phyloP scores from a whole-genome alignment of 35 echinoderm and acorn worm genomes.

The Ophioderma brevispina region DNA sequence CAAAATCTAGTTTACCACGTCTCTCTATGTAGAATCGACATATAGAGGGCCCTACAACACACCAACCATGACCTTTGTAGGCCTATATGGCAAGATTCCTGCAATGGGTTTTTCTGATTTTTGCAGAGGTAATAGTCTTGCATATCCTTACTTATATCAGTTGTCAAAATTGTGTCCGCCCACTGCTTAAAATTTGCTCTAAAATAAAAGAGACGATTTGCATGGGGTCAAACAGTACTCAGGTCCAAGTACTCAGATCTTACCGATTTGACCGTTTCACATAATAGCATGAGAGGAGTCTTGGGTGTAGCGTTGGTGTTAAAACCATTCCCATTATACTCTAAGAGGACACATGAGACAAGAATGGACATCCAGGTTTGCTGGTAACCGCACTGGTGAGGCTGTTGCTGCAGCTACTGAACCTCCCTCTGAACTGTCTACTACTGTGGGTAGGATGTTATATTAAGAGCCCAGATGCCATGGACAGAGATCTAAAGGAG shows the following conservation, averaged over 20 bases:
- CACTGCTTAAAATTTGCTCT: too few relatives aligned
- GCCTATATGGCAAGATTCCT: too few relatives aligned
- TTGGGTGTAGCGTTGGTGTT: conserved; percentile 66
- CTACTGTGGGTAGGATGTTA: conserved; percentile 75
- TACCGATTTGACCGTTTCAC: conserved; percentile 98
- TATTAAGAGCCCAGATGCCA: conserved; percentile 94
- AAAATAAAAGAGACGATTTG: too few relatives aligned
- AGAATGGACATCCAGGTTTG: conserved; percentile 93
- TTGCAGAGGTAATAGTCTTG: too few relatives aligned
- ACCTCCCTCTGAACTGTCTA: conserved; percentile 66
- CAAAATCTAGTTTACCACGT: too few relatives aligned
- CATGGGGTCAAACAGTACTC: neutral
- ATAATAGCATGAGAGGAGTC: conserved; percentile 95
- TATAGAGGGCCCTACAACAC: too few relatives aligned
- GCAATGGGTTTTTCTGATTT: too few relatives aligned
- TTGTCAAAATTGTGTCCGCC: too few relatives aligned
- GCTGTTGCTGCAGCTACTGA: conserved; percentile 6
- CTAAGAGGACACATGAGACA: conserved; percentile 94
- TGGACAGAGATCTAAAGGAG: conserved; percentile 84
- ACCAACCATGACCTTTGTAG: neutral
- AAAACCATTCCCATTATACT: conserved; percentile 83
- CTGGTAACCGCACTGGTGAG: conserved; percentile 41
- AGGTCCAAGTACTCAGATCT: conserved; percentile 46
- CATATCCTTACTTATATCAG: too few relatives aligned
- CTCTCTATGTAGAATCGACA: too few relatives aligned